Percentiles rank a stretch among this genome's conserved stretches.
phyloP scores from a whole-genome alignment of 1,140 invertebrate species.

The Sipha flava region DNA sequence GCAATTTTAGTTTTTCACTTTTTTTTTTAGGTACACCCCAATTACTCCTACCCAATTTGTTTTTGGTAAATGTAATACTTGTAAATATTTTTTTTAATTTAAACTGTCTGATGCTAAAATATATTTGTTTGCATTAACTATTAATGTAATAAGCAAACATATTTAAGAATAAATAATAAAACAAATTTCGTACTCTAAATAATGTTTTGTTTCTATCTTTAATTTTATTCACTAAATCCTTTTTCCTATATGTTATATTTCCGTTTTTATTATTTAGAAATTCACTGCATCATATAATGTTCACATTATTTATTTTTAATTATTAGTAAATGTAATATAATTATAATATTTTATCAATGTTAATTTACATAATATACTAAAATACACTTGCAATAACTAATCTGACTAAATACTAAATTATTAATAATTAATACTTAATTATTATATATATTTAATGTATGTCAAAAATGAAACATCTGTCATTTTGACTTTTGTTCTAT shows the following conservation, averaged over 20 bases:
- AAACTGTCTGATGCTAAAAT: background rate
- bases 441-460: no score
- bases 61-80: constrained; percentile 5
- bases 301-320: no score
- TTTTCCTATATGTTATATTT: background rate
- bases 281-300: no score
- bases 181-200: background rate
- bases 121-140: background rate
- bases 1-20: constrained; percentile 8
- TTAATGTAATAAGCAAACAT: constrained; percentile 5
- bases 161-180: constrained; percentile 9
- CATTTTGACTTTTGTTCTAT: no score
- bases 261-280: no score
- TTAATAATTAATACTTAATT: no score
- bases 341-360: no score
- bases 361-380: no score
- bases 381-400: no score
- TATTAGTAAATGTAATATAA: no score
- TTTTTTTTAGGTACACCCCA: background rate
- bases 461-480: no score
- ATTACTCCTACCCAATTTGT: background rate
- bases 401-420: no score
- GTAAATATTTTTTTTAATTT: background rate
- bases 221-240: background rate
- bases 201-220: background rate